These are phyloP conservation scores for Eupithecia exiguata DNA, from an alignment of 2,888 invertebrate genomes.

Conservation along the genomic window DNA sequence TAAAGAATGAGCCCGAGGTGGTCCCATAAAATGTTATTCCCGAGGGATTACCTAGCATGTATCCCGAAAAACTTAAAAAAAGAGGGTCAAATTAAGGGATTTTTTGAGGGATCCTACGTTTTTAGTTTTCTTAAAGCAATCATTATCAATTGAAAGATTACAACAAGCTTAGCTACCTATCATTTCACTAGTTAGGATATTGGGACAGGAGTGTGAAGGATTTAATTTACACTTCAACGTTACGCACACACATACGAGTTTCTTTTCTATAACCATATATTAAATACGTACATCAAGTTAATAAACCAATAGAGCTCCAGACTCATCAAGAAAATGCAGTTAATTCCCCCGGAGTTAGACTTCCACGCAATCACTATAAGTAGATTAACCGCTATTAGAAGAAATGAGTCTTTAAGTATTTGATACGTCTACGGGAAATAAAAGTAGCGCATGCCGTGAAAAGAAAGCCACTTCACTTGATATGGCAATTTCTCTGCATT, in stretches of 20 bases:
- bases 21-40: too few species aligned
- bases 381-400: constrained; percentile 45
- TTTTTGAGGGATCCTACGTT: too few species aligned
- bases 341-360: constrained; percentile 41
- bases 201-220: not conserved
- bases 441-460: constrained; percentile 15
- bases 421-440: constrained; percentile 25
- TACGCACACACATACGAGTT: not conserved
- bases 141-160: too few species aligned
- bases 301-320: constrained; percentile 25
- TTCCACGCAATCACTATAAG: constrained; percentile 43
- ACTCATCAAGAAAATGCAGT: constrained; percentile 47
- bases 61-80: too few species aligned
- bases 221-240: not conserved
- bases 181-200: not conserved
- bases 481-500: constrained; percentile 42
- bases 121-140: too few species aligned
- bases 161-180: not conserved
- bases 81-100: too few species aligned
- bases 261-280: not conserved
- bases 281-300: not conserved
- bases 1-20: too few species aligned
- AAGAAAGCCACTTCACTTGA: constrained; percentile 37
- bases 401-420: constrained; percentile 41
- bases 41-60: too few species aligned